Percentiles rank a stretch among this genome's conserved stretches.
phyloP scores from a whole-genome alignment of 2,113 vertebrate genomes.

The Tangachromis dhanisi region DNA sequence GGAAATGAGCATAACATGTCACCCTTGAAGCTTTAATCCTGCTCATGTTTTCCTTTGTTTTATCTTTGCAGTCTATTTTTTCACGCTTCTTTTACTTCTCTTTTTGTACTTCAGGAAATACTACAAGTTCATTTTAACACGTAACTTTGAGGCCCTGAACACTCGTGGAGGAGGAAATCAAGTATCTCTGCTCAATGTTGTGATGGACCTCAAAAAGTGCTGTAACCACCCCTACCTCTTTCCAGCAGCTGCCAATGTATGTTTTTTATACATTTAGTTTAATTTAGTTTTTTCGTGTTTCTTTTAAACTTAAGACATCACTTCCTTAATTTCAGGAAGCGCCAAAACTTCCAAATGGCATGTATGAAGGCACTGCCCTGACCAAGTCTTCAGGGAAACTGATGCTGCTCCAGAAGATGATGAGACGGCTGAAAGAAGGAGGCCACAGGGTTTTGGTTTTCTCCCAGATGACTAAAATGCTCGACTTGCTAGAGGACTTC shows the following conservation, averaged over 20 bases:
- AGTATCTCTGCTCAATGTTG: constrained; percentile 92
- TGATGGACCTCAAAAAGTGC: constrained; percentile 99
- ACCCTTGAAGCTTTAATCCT: neutral
- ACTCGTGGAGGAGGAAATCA: constrained; percentile 94
- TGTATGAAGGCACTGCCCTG: constrained; percentile 92
- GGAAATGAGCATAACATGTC: neutral
- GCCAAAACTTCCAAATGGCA: constrained; percentile 96
- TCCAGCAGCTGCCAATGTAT: constrained; percentile 82
- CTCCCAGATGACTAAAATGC: constrained; percentile 99
- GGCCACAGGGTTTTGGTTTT: constrained; percentile 96
- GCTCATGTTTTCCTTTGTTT: neutral
- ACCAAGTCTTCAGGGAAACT: constrained; percentile 92
- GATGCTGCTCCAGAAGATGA: constrained; percentile 91
- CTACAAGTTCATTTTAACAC: constrained; percentile 95
- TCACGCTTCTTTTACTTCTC: neutral
- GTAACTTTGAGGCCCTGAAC: constrained; percentile 95
- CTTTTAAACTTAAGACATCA: neutral
- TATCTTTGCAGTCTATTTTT: neutral
- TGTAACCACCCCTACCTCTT: constrained; percentile 99
- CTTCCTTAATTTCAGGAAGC: constrained; percentile 79
- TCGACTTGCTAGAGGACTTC: constrained; percentile 94
- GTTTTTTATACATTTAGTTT: neutral
- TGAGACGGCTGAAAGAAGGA: constrained; percentile 89
- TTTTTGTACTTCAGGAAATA: constrained; percentile 80
- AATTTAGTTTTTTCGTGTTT: neutral